Base-by-base conservation (phyloP, 1,140 invertebrate genomes). In the Coenobita brevimanus region DNA sequence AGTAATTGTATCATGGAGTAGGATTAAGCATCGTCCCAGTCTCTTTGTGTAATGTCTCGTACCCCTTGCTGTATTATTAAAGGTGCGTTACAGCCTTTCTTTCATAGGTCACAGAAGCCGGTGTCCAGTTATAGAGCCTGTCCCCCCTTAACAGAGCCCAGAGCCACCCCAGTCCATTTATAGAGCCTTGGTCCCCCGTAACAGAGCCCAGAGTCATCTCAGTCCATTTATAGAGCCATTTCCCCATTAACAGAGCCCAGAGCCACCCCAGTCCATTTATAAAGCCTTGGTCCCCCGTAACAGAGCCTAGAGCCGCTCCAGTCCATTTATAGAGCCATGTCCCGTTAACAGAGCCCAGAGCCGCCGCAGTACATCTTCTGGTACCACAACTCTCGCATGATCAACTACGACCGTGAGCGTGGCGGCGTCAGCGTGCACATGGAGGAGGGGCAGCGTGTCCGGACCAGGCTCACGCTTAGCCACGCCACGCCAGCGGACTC, bases 381-480 rank as follows among this genome's bases (percentile, higher is more conserved):
- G 93, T 93, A 96, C 93, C 97, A 97, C 93, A 97, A 97, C 93
- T 96, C 97, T 91, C 95, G 96, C 80, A 97, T 97, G 96, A 97
- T 97, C 93, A 98, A 97, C 94, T 98, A 97, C 92, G 97, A 97
- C 92, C 96, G 95, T 54, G 94, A 96, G 3, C 94, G 97, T 76
- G 96, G 96, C 64, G 95, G 94, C 73, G 96, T 98, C 90, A 95
- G 94, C 78, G 96, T 98, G 90, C 96, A 97, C 93, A 97, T 96
- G 33, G 96, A 97, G 92, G 96, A 96, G 8, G 86, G 81, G 3
- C 88, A 75, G 3, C 64, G 69, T 6, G 93, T 93, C 10, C 92
- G 92, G 62, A 89, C 90, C 3, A 73, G 81, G 21, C 90, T 89
- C 27, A 89, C 80, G 0, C 64, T 90, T 6, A 86, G 54, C 1